Base-by-base conservation (phyloP, 2,888 invertebrate genomes). In the Metopia argyrocephala region DNA sequence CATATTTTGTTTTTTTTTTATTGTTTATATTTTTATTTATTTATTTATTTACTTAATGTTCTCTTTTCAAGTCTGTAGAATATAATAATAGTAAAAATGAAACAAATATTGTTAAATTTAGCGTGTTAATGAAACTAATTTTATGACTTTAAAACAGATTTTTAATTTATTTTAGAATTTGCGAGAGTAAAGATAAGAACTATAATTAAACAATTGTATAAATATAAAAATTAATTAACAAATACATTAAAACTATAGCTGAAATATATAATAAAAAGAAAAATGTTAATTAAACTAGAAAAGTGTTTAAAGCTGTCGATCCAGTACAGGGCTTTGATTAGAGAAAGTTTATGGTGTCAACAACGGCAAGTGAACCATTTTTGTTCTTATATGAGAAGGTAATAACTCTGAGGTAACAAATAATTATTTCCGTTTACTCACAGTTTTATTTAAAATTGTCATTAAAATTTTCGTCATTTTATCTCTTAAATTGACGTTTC, bases 231-330 rank as follows among this genome's bases (percentile, higher is more conserved):
- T 15, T 23, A 12, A 20, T 27, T 20, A 45, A 46, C 18, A 12
- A 21, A 38, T 21, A 54, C 18, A 50, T 61, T 21, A n/a, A 25
- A 45, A 28, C 28, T 75, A 18, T 15, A 75, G 66, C 50, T 57
- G 46, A 46, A 46, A 28, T 56, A 54, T 3, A 18, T 12, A 52
- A 52, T 25, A 6, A 38, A 65, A 61, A 23, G 15, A 68, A 54
- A 61, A 61, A 68, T 76, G 75, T 68, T 68, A 46, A 15, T 45
- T 54, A 52, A 76, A 31, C 46, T 46, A 54, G 61, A 28, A 54
- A 76, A 54, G 20, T 62, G 50, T 45, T 28, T 46, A 23, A 50
- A 50, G 28, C 45, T 66, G 12, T 75, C 18, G 18, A 61, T 46
- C 27, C 20, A 46, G 23, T 54, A 68, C 48, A 68, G 61, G 45